Conservation (phyloP, 2,888 invertebrate genomes). For the Cantharis lateralis region DNA sequence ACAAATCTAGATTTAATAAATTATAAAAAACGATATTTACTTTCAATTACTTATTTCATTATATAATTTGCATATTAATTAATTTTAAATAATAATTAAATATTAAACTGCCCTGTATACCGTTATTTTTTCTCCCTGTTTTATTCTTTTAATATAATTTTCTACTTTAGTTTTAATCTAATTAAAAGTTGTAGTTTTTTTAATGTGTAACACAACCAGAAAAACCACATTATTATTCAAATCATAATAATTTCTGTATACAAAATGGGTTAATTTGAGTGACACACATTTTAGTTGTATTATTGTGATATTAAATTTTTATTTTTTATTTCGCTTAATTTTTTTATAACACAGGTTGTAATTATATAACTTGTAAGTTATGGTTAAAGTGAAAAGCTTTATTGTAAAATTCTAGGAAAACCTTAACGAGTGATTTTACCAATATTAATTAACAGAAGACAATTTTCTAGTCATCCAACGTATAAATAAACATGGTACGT, state of each 20-base stretch:
- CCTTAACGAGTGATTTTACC: neutral
- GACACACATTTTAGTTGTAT: neutral
- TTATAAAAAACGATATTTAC: neutral
- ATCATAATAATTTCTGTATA: neutral
- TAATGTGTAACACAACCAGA: neutral
- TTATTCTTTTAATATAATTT: neutral
- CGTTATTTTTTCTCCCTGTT: neutral
- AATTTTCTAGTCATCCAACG: neutral
- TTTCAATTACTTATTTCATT: neutral
- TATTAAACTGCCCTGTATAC: neutral
- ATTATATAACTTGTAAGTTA: neutral
- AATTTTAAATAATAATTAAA: neutral
- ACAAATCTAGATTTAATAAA: neutral
- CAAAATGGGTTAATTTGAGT: conserved; percentile 1
- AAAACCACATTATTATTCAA: conserved; percentile 3
- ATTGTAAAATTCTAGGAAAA: neutral
- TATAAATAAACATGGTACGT: neutral
- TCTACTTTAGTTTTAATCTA: neutral
- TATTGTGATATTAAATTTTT: neutral
- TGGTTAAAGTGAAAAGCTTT: neutral
- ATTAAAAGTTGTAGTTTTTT: neutral
- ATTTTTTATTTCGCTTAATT: neutral
- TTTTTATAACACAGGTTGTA: neutral
- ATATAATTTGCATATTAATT: neutral
- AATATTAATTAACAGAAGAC: neutral